Evolutionary conservation across 2,797 vertebrate genomes (phyloP), one percentile per base, ranked within the genome.

Genomic region (Enteromius anoplus): DNA sequence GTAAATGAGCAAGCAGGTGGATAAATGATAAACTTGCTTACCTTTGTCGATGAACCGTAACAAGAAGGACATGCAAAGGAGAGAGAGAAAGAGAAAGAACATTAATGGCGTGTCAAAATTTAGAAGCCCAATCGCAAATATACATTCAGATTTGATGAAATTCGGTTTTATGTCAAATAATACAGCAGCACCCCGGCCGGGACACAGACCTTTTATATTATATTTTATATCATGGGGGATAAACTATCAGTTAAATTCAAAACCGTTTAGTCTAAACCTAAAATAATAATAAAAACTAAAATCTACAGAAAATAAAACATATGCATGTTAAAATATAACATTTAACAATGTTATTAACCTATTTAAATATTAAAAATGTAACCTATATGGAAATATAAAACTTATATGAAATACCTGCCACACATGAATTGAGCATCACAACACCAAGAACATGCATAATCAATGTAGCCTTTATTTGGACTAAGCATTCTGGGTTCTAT

Each of bases 41-140:
- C 87, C 87, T 88, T 83, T 81, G 66, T 76, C n/a, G n/a, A 82
- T 55, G 45, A 81, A 68, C 76, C 15, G 5, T 42, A 65, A 51
- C 65, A 23, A 80, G 60, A 75, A 83, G 72, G 72, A 58, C 69
- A 78, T 83, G 51, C 45, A 49, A 11, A 29, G 32, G 23, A 83
- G 53, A 34, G 73, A 65, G 51, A 70, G 82, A 64, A 12, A 77
- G 17, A 51, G 51, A 66, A 11, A 66, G 47, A 82, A 80, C 14
- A 71, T 87, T 75, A 86, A 86, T 15, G 23, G 3, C 5, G 34
- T 8, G 21, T 58, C 34, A 60, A 40, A 76, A 42, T 26, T 26
- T 42, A 4, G 6, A 75, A 3, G 45, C 14, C 23, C 23, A 5
- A 17, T 49, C 29, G 23, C 23, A 62, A 62, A 62, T 29, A 62